phyloP scores from a whole-genome alignment of 2,888 invertebrate genomes.

The Lamellibrachia satsuma region DNA sequence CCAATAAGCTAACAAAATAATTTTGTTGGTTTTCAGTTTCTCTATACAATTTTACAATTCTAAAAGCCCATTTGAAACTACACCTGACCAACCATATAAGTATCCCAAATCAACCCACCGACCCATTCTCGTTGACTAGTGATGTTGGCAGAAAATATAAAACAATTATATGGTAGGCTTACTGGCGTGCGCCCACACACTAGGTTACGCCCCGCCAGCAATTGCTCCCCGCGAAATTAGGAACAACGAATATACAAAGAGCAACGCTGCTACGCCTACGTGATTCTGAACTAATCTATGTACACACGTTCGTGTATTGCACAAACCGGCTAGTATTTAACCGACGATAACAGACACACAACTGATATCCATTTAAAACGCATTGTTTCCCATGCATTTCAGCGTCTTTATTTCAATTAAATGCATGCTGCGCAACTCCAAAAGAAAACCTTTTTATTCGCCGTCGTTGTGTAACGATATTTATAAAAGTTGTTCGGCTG shows the following conservation, averaged over 20 bases:
- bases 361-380: constrained; percentile 8
- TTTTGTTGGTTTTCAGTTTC: not conserved
- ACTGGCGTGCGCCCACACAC: not conserved
- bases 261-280: not conserved
- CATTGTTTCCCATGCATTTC: not conserved
- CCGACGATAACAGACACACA: constrained; percentile 4
- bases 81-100: not conserved
- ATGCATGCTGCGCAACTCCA: not conserved
- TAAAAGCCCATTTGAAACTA: not conserved
- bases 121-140: not conserved
- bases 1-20: not conserved
- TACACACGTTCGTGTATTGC: not conserved
- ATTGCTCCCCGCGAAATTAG: constrained; percentile 5
- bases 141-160: not conserved
- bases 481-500: not conserved
- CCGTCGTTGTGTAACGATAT: not conserved
- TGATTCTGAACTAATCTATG: not conserved
- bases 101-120: not conserved
- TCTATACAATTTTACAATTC: not conserved
- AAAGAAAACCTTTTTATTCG: not conserved
- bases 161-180: not conserved
- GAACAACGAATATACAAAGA: not conserved
- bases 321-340: not conserved
- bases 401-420: not conserved
- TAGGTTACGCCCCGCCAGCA: not conserved